Conservation (phyloP, 2,888 invertebrate species). For the Drosophila phalerata region DNA sequence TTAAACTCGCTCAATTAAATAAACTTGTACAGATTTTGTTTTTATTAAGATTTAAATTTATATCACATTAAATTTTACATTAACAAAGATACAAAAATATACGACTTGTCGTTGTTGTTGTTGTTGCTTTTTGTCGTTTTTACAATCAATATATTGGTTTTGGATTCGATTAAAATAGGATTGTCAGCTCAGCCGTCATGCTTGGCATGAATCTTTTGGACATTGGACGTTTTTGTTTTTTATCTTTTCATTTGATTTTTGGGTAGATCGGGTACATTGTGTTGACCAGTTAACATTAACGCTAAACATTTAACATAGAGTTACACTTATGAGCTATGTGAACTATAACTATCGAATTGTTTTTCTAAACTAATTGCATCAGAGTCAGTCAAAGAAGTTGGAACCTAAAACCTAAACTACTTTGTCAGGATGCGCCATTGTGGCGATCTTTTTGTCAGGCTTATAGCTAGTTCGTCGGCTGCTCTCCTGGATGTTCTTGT, state of each 20-base stretch:
- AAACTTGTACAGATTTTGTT: slow-evolving; percentile 23
- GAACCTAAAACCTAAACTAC: slow-evolving; percentile 64
- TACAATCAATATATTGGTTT: slow-evolving; percentile 38
- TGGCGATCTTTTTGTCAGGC: slow-evolving; percentile 64
- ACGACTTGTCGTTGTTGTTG: slow-evolving; percentile 60
- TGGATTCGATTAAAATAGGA: slow-evolving; percentile 26
- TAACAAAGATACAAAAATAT: slow-evolving; percentile 73
- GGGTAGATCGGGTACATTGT: slow-evolving; percentile 24
- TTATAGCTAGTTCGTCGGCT: slow-evolving; percentile 64
- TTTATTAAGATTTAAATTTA: slow-evolving; percentile 75
- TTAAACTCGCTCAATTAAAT: not conserved
- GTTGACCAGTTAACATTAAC: slow-evolving; percentile 53
- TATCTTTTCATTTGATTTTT: slow-evolving; percentile 1
- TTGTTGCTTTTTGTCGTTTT: slow-evolving; percentile 45
- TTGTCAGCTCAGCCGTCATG: slow-evolving; percentile 26
- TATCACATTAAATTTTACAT: slow-evolving; percentile 82
- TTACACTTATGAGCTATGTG: slow-evolving; percentile 60
- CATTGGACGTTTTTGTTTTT: slow-evolving; percentile 27
- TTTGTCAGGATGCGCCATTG: slow-evolving; percentile 62
- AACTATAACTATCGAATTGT: slow-evolving; percentile 51
- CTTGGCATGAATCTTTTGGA: slow-evolving; percentile 42
- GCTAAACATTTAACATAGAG: slow-evolving; percentile 63
- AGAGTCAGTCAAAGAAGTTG: slow-evolving; percentile 79
- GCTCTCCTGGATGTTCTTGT: slow-evolving; percentile 39
- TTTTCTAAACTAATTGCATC: slow-evolving; percentile 78